phyloP scores from a whole-genome alignment of 1,140 invertebrate species.

The Drosophila grimshawi region DNA sequence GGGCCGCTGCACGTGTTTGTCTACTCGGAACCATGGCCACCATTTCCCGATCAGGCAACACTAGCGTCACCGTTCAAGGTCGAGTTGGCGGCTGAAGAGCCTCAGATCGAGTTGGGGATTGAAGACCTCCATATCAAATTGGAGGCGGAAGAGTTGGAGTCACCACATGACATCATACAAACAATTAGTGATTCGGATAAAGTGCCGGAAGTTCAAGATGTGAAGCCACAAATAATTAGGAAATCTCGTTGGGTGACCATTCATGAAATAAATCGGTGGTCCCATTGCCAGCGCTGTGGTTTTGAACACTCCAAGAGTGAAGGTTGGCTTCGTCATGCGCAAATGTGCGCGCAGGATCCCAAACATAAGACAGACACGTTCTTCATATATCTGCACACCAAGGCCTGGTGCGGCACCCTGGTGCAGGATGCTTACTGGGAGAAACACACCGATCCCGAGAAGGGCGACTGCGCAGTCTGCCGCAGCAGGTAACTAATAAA shows the following conservation, averaged over 20 bases:
- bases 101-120: neutral
- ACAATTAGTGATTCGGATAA: neutral
- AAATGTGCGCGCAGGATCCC: constrained; percentile 43
- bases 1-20: constrained; percentile 33
- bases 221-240: neutral
- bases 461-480: constrained; percentile 22
- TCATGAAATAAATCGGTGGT: constrained; percentile 16
- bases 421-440: constrained; percentile 31
- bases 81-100: neutral
- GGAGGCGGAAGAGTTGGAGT: neutral
- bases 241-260: constrained; percentile 26
- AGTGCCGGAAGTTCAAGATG: neutral
- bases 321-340: constrained; percentile 39
- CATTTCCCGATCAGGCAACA: constrained; percentile 20
- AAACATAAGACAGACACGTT: constrained; percentile 8
- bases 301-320: neutral
- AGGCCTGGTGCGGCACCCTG: constrained; percentile 36
- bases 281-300: constrained; percentile 32
- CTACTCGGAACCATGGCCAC: constrained; percentile 27
- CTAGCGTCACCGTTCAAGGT: neutral
- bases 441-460: constrained; percentile 12
- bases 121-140: neutral
- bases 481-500: constrained; percentile 6
- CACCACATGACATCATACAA: neutral
- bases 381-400: constrained; percentile 39